Conservation (phyloP, 2,797 vertebrate genomes). For the Pitangus sulphuratus region DNA sequence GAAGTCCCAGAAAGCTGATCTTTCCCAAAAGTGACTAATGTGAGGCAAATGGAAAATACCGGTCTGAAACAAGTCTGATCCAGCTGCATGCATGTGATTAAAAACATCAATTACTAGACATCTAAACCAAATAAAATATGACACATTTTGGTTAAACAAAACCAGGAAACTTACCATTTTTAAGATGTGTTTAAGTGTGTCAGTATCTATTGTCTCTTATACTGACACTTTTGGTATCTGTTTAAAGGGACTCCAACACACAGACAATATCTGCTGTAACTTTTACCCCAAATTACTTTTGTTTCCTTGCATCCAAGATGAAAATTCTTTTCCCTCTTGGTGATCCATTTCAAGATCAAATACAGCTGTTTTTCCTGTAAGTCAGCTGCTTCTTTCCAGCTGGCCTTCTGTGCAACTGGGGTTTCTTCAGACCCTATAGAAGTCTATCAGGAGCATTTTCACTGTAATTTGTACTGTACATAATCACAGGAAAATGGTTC, state of each 20-base stretch:
- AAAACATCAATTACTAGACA: not conserved
- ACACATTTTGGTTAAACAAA: not conserved
- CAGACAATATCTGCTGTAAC: not conserved
- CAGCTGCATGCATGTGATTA: slow-evolving; percentile 1
- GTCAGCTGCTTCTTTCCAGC: not conserved
- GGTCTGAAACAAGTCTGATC: not conserved
- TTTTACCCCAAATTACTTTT: not conserved
- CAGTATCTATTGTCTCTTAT: not conserved
- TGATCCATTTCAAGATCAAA: not conserved
- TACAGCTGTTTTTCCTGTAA: not conserved
- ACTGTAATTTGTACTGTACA: not conserved
- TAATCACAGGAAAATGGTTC: not conserved
- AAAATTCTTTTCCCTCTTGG: not conserved
- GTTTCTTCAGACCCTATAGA: not conserved
- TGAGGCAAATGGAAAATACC: slow-evolving; percentile 29
- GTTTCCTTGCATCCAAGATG: not conserved
- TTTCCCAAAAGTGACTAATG: slow-evolving; percentile 49
- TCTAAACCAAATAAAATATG: not conserved
- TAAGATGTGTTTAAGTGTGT: not conserved
- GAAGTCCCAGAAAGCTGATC: slow-evolving; percentile 8
- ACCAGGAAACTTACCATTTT: not conserved
- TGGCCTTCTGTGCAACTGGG: not conserved
- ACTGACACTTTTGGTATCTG: not conserved
- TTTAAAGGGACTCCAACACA: not conserved
- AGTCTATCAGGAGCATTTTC: not conserved